These are phyloP conservation scores for Salvelinus fontinalis DNA, from an alignment of 2,113 vertebrate species.

Conservation along the genomic window DNA sequence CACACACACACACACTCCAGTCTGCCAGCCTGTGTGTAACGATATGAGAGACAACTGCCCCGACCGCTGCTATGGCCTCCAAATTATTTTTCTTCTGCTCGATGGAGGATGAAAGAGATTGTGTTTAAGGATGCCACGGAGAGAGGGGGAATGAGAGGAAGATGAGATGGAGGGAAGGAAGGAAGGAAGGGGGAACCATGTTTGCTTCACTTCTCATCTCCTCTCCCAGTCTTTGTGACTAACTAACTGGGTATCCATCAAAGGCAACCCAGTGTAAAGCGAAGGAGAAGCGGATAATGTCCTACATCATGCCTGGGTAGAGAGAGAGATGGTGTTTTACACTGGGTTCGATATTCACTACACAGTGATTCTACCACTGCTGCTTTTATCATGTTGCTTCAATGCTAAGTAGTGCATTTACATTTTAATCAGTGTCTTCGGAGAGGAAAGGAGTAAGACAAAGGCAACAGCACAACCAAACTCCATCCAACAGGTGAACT, in stretches of 20 bases:
- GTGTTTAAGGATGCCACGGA: conserved; percentile 10
- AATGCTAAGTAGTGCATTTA: conserved; percentile 14
- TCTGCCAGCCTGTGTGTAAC: neutral
- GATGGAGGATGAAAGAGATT: conserved; percentile 39
- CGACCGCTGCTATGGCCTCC: conserved; percentile 8
- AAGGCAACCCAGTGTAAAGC: conserved; percentile 10
- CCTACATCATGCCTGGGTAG: neutral
- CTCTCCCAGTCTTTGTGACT: conserved; percentile 11
- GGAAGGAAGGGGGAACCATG: conserved; percentile 2
- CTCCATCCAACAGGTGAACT: neutral
- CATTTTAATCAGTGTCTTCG: conserved; percentile 1
- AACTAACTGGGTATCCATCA: neutral
- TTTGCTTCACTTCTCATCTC: conserved; percentile 23
- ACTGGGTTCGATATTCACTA: conserved; percentile 35
- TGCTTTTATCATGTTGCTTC: neutral
- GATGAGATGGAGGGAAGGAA: neutral
- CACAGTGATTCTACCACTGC: conserved; percentile 4
- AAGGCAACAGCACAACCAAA: neutral
- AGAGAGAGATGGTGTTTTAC: conserved; percentile 3
- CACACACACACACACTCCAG: neutral
- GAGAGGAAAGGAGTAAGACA: neutral
- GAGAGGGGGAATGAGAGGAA: too few relatives aligned
- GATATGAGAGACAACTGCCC: neutral
- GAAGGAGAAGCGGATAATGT: neutral
- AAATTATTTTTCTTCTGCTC: conserved; percentile 41